Percentiles rank a stretch among this genome's conserved stretches.
These are phyloP conservation scores for Agrochola circellaris DNA, from an alignment of 2,888 invertebrate genomes.

Conservation along the genomic window DNA sequence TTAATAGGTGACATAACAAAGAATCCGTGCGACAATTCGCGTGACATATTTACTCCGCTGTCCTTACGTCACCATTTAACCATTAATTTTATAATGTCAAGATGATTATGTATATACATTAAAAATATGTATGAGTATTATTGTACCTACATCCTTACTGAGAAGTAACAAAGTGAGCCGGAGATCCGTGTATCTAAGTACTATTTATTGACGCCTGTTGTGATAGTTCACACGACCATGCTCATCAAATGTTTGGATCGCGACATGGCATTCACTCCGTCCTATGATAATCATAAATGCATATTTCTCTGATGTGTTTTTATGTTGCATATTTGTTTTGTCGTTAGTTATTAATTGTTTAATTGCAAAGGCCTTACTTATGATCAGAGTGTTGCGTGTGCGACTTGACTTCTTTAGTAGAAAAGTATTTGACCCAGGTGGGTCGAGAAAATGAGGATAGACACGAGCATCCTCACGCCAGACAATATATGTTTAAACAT, in stretches of 20 bases:
- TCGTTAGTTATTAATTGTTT: background rate
- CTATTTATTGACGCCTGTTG: constrained; percentile 34
- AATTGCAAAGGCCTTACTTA: background rate
- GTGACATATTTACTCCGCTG: constrained; percentile 24
- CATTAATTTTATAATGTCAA: constrained; percentile 53
- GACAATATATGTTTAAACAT: background rate
- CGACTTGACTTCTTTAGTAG: background rate
- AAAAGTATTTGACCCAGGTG: background rate
- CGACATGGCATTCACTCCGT: constrained; percentile 4
- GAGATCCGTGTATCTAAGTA: constrained; percentile 63
- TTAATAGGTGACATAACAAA: constrained; percentile 22
- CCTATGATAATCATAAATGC: constrained; percentile 5
- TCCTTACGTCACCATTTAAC: constrained; percentile 41
- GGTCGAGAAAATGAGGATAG: background rate
- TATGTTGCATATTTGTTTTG: background rate
- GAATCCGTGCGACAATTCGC: background rate
- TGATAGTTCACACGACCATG: constrained; percentile 42
- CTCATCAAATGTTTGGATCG: constrained; percentile 29
- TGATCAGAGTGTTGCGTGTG: background rate
- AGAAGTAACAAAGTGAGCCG: constrained; percentile 66
- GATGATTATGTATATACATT: constrained; percentile 44
- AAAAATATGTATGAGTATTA: constrained; percentile 48
- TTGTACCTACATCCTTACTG: constrained; percentile 53
- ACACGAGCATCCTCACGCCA: background rate
- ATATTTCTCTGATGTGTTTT: constrained; percentile 12